phyloP scores from a whole-genome alignment of 2,113 vertebrate species.

The Oncorhynchus clarkii region DNA sequence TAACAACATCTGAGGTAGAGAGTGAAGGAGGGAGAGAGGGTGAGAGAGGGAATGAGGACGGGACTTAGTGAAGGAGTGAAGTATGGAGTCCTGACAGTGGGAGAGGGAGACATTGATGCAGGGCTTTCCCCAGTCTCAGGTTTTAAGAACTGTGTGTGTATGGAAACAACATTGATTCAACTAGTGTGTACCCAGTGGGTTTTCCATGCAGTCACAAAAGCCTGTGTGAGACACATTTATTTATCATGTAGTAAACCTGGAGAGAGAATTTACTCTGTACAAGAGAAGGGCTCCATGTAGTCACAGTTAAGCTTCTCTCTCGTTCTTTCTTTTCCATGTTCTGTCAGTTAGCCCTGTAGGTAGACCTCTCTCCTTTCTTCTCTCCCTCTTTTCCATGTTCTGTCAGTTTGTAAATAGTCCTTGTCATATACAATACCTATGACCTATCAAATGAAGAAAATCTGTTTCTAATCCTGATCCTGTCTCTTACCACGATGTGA shows the following conservation, averaged over 20 bases:
- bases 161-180: too few species aligned
- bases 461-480: background rate
- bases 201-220: slow-evolving; percentile 75
- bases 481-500: background rate
- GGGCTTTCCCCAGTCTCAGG: slow-evolving; percentile 48
- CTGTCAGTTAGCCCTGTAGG: too few species aligned
- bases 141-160: slow-evolving; percentile 31
- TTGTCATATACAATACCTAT: too few species aligned
- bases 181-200: background rate
- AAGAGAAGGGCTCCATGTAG: slow-evolving; percentile 53
- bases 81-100: background rate
- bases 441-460: too few species aligned
- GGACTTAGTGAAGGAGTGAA: background rate
- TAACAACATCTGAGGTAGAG: slow-evolving; percentile 45
- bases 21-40: background rate
- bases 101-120: slow-evolving; percentile 53
- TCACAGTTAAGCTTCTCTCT: slow-evolving; percentile 64
- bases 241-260: slow-evolving; percentile 75
- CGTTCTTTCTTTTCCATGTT: slow-evolving; percentile 33
- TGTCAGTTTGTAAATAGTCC: too few species aligned
- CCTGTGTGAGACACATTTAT: slow-evolving; percentile 69
- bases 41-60: background rate
- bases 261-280: slow-evolving; percentile 63
- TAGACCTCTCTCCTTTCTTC: too few species aligned
- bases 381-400: too few species aligned